Conservation (phyloP, 2,888 invertebrate species). For the Gymnocheta viridis region DNA sequence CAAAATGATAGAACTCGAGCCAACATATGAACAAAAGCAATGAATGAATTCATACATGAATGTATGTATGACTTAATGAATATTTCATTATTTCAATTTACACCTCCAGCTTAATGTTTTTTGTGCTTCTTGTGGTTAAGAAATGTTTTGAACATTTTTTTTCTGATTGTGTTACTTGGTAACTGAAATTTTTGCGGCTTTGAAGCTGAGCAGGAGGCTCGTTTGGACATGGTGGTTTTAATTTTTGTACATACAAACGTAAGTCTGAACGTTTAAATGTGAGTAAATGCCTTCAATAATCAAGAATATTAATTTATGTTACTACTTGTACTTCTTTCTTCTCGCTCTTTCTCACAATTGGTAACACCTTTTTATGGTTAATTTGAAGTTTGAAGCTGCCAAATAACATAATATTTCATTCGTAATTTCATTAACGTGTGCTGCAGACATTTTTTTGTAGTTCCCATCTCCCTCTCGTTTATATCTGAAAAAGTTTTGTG, state of each 20-base stretch:
- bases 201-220: neutral
- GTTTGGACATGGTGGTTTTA: neutral
- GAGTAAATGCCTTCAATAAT: constrained; percentile 51
- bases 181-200: neutral
- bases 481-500: constrained; percentile 3
- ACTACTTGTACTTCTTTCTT: neutral
- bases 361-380: constrained; percentile 59
- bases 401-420: constrained; percentile 40
- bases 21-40: neutral
- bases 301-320: constrained; percentile 24
- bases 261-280: constrained; percentile 5
- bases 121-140: neutral
- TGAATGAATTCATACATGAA: constrained; percentile 6
- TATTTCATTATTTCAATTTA: constrained; percentile 78
- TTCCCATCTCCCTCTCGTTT: constrained; percentile 9
- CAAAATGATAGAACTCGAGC: constrained; percentile 55
- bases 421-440: constrained; percentile 23
- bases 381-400: constrained; percentile 28
- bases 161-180: neutral
- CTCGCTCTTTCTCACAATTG: neutral
- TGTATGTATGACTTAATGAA: constrained; percentile 73
- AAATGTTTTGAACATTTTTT: constrained; percentile 47
- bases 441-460: neutral
- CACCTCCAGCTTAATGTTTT: constrained; percentile 70
- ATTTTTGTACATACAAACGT: neutral